Base-by-base conservation (phyloP, 2,888 invertebrate genomes). In the Aphelenchoides bicaudatus region DNA sequence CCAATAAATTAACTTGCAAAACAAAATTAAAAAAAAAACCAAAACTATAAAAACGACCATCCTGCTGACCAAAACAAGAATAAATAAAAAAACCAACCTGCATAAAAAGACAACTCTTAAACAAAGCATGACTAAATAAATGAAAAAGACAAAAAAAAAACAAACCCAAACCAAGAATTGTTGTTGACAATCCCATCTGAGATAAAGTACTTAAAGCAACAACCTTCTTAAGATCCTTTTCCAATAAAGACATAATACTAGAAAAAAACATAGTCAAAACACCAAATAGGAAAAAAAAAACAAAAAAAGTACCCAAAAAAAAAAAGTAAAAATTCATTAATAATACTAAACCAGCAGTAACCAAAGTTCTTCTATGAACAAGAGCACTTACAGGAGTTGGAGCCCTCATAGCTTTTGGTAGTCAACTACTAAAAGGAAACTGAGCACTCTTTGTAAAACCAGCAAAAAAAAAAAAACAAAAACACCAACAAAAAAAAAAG, bases 381-480 rank as follows among this genome's bases (percentile, higher is more conserved):
- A 88, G 84, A 61, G 87, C 84, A n/a, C 87, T 87, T 56, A 88
- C 85, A 8, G 87, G 87, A 0, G 87, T 88, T 31, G 88, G 88
- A 43, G 87, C 88, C 0, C 87, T 86, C 80, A 88, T 88, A 39
- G 87, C 87, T 0, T 85, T 86, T 0, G 88, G 88, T 49, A 88
- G 80, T 72, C 88, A 88, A 46, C 86, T 84, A 63, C 86, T 87
- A 86, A 88, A 88, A 47, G 88, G 88, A 83, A 88, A 85, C 80
- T 88, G 88, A 77, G 88, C 88, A 68, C 87, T 88, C 81, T 88
- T 88, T 61, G 87, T 87, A 82, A 87, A 85, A 53, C 84, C 83
- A 0, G 86, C 85, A 21, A 84, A 51, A 38, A 81, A 55, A 31
- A 80, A 75, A 82, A 81, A 75, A 80, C 77, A 82, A 81, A 75